Base-by-base conservation (phyloP, 2,888 invertebrate genomes). In the Melanchra persicariae region DNA sequence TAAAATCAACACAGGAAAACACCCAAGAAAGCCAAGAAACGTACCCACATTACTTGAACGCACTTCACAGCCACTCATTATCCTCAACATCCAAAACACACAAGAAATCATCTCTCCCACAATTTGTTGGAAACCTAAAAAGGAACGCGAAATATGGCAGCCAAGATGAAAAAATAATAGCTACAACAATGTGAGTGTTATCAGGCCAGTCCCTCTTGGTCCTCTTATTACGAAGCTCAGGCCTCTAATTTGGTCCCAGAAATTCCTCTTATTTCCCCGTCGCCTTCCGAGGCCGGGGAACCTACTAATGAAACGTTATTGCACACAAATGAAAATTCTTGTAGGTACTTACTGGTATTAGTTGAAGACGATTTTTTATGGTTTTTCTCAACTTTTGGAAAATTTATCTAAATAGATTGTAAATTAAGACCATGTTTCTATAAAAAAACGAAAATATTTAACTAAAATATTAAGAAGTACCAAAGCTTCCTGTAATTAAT, bases 141-240 rank as follows among this genome's bases (percentile, higher is more conserved):
- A 83, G 79, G 81, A 90, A 89, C 81, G 85, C 80, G 83, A 88
- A 91, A 91, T 90, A 89, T 87, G 85, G 86, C 85, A 87, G 86
- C 87, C 82, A 87, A 92, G 88, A 93, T 93, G 91, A 93, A 92
- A 93, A 93, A 93, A 94, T 93, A 93, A 93, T 92, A 92, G 88
- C 90, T 73, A 86, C 85, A 88, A 93, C 93, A 94, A 94, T 93
- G 91, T 92, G 90, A 88, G 90, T 88, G 90, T 91, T 94, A 94
- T 93, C 92, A 90, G 90, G 88, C 84, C 86, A 62, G 81, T 78
- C 78, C 78, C 91, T 40, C 40, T 86, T 89, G 91, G 93, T 92
- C 94, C 93, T 93, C 93, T 92, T 92, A 93, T 93, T 92, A 92
- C 91, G 88, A 89, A 89, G 85, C 87, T 82, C 84, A 86, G 86